Base-by-base conservation (phyloP, 1,140 invertebrate species). In the Aleiodes sp. region DNA sequence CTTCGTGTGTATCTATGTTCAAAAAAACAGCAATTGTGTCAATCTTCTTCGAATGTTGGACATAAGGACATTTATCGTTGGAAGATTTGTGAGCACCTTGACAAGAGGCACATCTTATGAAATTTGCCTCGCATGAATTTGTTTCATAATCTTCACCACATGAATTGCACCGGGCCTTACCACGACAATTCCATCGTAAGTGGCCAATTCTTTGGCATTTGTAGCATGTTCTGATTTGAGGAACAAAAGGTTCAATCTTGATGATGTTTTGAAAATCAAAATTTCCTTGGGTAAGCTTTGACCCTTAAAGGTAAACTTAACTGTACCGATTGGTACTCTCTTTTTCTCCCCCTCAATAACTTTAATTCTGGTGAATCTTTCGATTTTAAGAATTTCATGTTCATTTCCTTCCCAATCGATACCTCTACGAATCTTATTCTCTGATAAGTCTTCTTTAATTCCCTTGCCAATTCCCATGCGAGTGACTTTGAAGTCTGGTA, bases 131-230 rank as follows among this genome's bases (percentile, higher is more conserved):
- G n/a, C n/a, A n/a, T n/a, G n/a, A n/a, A n/a, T n/a, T n/a, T n/a
- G n/a, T n/a, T n/a, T n/a, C n/a, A n/a, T n/a, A n/a, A n/a, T n/a
- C n/a, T n/a, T n/a, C n/a, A n/a, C n/a, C n/a, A n/a, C n/a, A n/a
- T n/a, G n/a, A n/a, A n/a, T n/a, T n/a, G n/a, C n/a, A n/a, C n/a
- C n/a, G n/a, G n/a, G n/a, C n/a, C n/a, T n/a, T n/a, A n/a, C n/a
- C n/a, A n/a, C n/a, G n/a, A n/a, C n/a, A n/a, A n/a, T n/a, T n/a
- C 12, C 29, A 37, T n/a, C 29, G 33, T 6, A 63, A 14, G 26
- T 71, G 70, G n/a, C 14, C 64, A 63, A 10, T 26, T 52, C 10
- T 24, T 39, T 61, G 69, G 29, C 63, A 70, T 26, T 66, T 61
- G 1, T n/a, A 16, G 29, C 63, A 70, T 12, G 28, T 24, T 52